phyloP scores from a whole-genome alignment of 2,113 vertebrate species.

The Seriola dumerili region DNA sequence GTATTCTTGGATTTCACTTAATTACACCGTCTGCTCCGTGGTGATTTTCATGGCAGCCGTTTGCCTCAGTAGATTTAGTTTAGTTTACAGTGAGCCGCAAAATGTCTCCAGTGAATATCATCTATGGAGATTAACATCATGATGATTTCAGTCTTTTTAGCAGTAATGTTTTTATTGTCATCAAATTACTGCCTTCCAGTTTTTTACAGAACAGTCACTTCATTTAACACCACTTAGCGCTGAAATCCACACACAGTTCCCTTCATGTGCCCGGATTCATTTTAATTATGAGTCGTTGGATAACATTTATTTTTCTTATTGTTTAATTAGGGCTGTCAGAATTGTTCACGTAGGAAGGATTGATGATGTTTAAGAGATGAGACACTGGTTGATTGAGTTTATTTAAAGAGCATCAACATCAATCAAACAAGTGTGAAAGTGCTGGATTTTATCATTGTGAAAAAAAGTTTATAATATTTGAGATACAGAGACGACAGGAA shows the following conservation, averaged over 20 bases:
- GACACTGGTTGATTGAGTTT: neutral
- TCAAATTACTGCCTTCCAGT: neutral
- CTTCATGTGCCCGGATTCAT: neutral
- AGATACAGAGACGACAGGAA: neutral
- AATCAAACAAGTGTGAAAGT: neutral
- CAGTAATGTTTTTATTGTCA: conserved; percentile 4
- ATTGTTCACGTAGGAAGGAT: neutral
- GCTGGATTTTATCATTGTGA: neutral
- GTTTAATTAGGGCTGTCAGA: neutral
- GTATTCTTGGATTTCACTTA: conserved; percentile 57
- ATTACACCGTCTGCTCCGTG: conserved; percentile 41
- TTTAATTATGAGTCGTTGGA: neutral
- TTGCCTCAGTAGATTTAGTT: conserved; percentile 8
- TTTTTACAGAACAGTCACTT: neutral
- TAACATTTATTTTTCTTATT: neutral
- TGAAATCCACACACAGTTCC: neutral
- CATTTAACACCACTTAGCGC: neutral
- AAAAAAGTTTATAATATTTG: neutral
- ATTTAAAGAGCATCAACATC: neutral
- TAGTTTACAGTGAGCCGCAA: conserved; percentile 34
- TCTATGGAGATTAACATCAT: conserved; percentile 5
- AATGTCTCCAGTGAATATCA: conserved; percentile 1
- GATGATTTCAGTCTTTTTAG: conserved; percentile 7
- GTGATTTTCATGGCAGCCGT: conserved; percentile 25
- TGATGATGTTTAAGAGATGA: neutral